phyloP scores from a whole-genome alignment of 2,888 invertebrate genomes.

The Kryphioiulus occultus region DNA sequence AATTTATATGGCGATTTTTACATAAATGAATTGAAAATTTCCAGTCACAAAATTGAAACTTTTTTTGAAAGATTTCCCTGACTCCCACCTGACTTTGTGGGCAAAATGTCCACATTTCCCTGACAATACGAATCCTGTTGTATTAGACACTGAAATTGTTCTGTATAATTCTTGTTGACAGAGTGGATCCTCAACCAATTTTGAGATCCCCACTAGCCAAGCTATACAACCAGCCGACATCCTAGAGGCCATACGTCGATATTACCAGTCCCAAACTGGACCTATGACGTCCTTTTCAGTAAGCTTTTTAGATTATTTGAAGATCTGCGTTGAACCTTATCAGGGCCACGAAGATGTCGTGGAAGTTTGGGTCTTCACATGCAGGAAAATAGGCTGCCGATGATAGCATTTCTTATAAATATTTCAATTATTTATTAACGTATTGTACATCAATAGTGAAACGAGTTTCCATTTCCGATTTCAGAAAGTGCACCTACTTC shows the following conservation, averaged over 20 bases:
- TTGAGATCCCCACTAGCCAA: background rate
- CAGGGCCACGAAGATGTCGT: no score
- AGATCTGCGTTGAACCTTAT: conserved; percentile 13
- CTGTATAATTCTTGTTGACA: background rate
- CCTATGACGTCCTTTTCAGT: conserved; percentile 60
- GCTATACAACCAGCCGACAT: conserved; percentile 73
- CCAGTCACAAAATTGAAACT: no score
- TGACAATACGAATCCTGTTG: no score
- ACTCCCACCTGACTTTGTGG: no score
- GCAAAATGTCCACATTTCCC: no score
- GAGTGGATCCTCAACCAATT: background rate
- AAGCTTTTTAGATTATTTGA: conserved; percentile 54
- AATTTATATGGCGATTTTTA: no score
- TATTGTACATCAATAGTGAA: background rate
- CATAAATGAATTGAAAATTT: no score
- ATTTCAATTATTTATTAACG: conserved; percentile 52
- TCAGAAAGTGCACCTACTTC: conserved; percentile 24
- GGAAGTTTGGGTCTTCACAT: no score
- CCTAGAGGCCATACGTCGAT: conserved; percentile 80
- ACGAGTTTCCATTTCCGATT: background rate
- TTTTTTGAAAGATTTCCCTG: no score
- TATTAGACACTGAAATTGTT: no score
- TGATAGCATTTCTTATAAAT: background rate
- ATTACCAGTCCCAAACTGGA: conserved; percentile 63
- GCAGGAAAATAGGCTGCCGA: no score